A percentile compares a stretch with the other conserved stretches of the same genome.
Evolutionary conservation across 2,797 vertebrate species (phyloP).

Genomic region (Mareca penelope): DNA sequence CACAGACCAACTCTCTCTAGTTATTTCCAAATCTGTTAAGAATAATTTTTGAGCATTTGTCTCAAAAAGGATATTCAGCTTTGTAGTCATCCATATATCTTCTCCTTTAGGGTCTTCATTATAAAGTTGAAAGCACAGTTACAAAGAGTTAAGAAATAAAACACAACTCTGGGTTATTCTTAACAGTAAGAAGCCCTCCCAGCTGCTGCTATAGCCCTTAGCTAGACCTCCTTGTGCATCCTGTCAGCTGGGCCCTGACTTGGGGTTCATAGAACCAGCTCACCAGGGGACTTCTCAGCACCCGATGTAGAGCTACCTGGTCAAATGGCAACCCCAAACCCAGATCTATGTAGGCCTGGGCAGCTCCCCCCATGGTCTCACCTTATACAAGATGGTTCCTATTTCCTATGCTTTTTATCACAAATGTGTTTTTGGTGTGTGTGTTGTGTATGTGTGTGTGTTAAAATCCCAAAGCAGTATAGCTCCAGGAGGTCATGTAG

Average conservation of each 20-base stretch:
- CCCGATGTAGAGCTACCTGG: not conserved
- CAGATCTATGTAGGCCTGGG: not conserved
- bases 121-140: not conserved
- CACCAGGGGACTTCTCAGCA: not conserved
- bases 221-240: not conserved
- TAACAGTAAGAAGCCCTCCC: not conserved
- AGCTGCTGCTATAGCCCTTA: not conserved
- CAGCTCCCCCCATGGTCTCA: accelerated
- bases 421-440: not conserved
- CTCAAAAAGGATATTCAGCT: not conserved
- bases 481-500: not conserved
- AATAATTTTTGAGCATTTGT: not conserved
- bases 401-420: not conserved
- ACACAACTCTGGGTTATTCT: not conserved
- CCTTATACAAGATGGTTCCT: not conserved
- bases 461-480: not conserved
- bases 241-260: not conserved
- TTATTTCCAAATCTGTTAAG: not conserved
- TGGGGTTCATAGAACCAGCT: not conserved
- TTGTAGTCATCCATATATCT: not conserved
- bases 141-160: not conserved
- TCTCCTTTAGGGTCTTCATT: not conserved
- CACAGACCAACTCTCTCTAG: not conserved
- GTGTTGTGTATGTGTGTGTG: too few relatives aligned
- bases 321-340: not conserved